Evolutionary conservation across 2,888 invertebrate species (phyloP), one percentile per base, ranked within the genome.

Genomic region (Hirtodrosophila duncani): DNA sequence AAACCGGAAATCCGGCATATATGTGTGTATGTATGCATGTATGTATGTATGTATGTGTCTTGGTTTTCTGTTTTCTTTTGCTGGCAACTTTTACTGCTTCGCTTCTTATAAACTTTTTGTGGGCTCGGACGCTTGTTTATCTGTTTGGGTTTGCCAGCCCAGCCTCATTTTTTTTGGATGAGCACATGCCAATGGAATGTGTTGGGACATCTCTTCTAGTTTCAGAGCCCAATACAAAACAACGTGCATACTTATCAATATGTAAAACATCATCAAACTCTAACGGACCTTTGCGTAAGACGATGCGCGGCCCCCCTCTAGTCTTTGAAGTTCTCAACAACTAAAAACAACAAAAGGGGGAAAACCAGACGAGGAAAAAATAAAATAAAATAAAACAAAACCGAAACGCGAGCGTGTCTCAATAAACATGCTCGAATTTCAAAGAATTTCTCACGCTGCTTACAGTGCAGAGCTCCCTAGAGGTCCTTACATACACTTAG

Each of bases 381-480:
- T 3, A 36, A 42, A 43, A 23, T 41, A 17, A 48, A 30, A 29
- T 29, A n/a, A 41, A 18, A 30, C n/a, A 18, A n/a, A 27, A 41
- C 26, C 21, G 27, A 53, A 38, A 38, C 34, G 36, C 26, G 39
- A 27, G 27, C 13, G 26, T 39, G 52, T 51, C 48, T 50, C 58
- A 45, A 66, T 69, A 66, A 63, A 70, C 79, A 69, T 68, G 69
- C 81, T 77, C 72, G 52, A 64, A 77, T 75, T 77, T 79, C 80
- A 75, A 79, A 78, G 80, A 70, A 77, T 70, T 78, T 78, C 77
- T 70, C 77, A 78, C 77, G 77, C 80, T 78, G 74, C 77, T 77
- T 79, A 79, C 63, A 50, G 18, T 18, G 17, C 26, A n/a, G 20
- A 13, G 20, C 9, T 30, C 33, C 14, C 24, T 21, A 16, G 14